These are phyloP conservation scores for Sebastes itinus DNA, from an alignment of 2,797 vertebrate species.

Conservation along the genomic window DNA sequence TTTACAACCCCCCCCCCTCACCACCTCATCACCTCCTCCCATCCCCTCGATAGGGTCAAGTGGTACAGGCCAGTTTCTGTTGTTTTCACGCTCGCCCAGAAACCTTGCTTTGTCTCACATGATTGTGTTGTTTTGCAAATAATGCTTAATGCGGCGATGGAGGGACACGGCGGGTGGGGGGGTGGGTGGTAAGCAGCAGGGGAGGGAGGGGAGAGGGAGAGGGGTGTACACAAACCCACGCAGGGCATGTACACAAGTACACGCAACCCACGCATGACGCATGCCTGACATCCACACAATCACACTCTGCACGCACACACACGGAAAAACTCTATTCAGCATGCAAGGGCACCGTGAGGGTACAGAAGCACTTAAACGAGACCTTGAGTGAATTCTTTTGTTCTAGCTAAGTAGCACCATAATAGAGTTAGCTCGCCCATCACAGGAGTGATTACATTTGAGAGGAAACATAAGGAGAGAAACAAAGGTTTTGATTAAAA, in stretches of 20 bases:
- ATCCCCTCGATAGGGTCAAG: slow-evolving; percentile 76
- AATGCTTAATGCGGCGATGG: slow-evolving; percentile 58
- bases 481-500: slow-evolving; percentile 59
- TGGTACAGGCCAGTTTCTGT: slow-evolving; percentile 79
- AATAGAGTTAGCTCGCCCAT: slow-evolving; percentile 58
- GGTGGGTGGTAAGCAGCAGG: not conserved
- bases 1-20: slow-evolving; percentile 43
- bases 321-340: slow-evolving; percentile 26
- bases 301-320: not conserved
- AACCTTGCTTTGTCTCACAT: slow-evolving; percentile 62
- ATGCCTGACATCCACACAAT: slow-evolving; percentile 60
- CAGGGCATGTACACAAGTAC: slow-evolving; percentile 63
- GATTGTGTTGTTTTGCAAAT: slow-evolving; percentile 74
- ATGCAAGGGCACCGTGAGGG: slow-evolving; percentile 46
- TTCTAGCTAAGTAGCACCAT: slow-evolving; percentile 55
- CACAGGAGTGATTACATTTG: slow-evolving; percentile 64
- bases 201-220: not conserved
- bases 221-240: slow-evolving; percentile 60
- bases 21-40: slow-evolving; percentile 42
- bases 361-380: slow-evolving; percentile 65
- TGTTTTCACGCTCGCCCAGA: slow-evolving; percentile 67
- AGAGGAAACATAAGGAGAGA: slow-evolving; percentile 58
- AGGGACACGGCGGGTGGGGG: not conserved
- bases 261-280: slow-evolving; percentile 70
- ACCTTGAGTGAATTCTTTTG: slow-evolving; percentile 68